These are phyloP conservation scores for Helicoverpa armigera DNA, from an alignment of 1,140 invertebrate species.

Conservation along the genomic window DNA sequence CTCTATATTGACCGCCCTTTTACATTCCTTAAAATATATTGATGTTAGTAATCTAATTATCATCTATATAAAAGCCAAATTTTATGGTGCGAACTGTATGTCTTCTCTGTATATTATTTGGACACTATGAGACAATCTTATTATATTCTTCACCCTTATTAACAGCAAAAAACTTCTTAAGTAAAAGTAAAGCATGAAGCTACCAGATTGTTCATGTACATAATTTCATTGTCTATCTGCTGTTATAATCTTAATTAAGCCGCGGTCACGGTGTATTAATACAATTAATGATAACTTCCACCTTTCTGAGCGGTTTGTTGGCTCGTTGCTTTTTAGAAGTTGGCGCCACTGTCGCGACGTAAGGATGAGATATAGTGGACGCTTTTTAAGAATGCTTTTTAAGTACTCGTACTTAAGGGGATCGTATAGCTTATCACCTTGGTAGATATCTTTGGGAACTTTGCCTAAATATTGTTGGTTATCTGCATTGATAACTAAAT, in stretches of 20 bases:
- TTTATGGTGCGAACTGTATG: too few species aligned
- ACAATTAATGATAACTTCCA: slow-evolving; percentile 67
- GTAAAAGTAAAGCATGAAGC: slow-evolving; percentile 36
- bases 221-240: slow-evolving; percentile 57
- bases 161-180: slow-evolving; percentile 8
- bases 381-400: neutral
- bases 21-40: too few species aligned
- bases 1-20: too few species aligned
- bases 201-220: slow-evolving; percentile 40
- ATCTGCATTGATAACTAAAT: too few species aligned
- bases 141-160: slow-evolving; percentile 3
- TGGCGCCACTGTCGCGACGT: slow-evolving; percentile 58
- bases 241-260: slow-evolving; percentile 71
- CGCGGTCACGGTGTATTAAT: slow-evolving; percentile 71
- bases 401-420: too few species aligned
- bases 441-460: too few species aligned
- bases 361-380: slow-evolving; percentile 5
- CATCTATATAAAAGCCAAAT: too few species aligned
- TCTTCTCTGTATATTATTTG: too few species aligned
- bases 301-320: slow-evolving; percentile 67
- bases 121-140: too few species aligned
- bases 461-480: too few species aligned
- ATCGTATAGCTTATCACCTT: too few species aligned
- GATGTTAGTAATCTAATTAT: too few species aligned
- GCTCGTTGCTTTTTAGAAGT: slow-evolving; percentile 67